Evolutionary conservation across 2,113 vertebrate genomes (phyloP), one percentile per base, ranked within the genome.

Genomic region (Nymphicus hollandicus): DNA sequence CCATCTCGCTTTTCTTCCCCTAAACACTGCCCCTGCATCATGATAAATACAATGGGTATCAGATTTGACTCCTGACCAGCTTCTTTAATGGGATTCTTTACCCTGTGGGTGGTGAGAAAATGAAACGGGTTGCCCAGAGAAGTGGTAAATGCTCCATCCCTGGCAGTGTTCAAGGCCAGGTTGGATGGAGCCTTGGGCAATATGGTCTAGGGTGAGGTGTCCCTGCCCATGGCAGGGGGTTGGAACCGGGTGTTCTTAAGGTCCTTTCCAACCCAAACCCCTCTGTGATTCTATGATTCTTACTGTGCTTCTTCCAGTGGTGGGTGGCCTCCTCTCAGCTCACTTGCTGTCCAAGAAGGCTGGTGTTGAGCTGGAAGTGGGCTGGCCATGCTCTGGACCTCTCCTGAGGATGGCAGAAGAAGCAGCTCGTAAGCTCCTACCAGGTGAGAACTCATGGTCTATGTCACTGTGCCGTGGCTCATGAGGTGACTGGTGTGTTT

Each of bases 361-460:
- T 7, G 99, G 99, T 1, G 43, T 99, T 66, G 97, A 99, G 69
- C 98, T 99, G 27, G 99, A 99, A 91, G 98, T 95, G 0, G 99
- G 99, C 11, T 99, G 99, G 99, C 99, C 99, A 0, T 99, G 99
- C 96, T 98, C 99, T 2, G 99, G 99, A 5, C 99, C 99, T 11
- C 98, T 99, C n/a, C 98, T 99, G 80, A 98, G 99, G 81, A 99
- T 99, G 99, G 99, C 99, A 0, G 99, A 99, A 94, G 99, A 99
- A 47, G 99, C 99, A 4, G 99, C 99, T 92, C 98, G 98, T 23
- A 99, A 99, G 73, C 98, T 99, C 46, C 98, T 99, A 39, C 99
- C 99, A 53, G 99, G 99, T 99, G 95, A 95, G 95, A 43, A 18
- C 50, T n/a, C 13, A 8, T 58, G 47, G 14, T 52, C 10, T 41